Evolutionary conservation across 2,113 vertebrate genomes (phyloP), one percentile per base, ranked within the genome.

Genomic region (Heteronetta atricapilla): DNA sequence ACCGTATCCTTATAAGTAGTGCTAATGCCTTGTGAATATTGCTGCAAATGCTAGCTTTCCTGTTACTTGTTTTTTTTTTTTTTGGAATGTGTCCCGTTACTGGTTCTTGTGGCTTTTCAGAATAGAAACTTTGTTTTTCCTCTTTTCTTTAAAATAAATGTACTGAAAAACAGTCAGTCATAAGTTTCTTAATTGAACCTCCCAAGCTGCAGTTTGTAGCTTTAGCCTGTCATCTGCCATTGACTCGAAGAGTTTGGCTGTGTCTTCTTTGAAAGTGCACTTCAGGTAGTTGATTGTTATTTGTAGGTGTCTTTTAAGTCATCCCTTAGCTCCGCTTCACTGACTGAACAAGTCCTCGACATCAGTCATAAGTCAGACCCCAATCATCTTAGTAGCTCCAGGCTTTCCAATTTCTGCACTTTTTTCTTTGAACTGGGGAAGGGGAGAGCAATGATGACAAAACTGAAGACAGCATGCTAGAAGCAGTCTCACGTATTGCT

Each of bases 1-100:
- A 7, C 5, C 9, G 18, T 34, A 16, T 67, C 8, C 13, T 44
- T 55, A 48, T 34, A 48, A 53, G 25, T 38, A 33, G 7, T 55
- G 52, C 8, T 58, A 13, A 10, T 63, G 23, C 42, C 8, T 0
- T 20, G 3, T 21, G 6, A 26, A 0, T 8, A 1, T 28, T 13
- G 4, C 21, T n/a, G 7, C 7, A 28, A 63, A 38, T 22, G 22
- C 18, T 34, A 5, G 3, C 5, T 3, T 76, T 68, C 5, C 1
- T 52, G 22, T 46, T 46, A 44, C 44, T 44, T 44, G 7, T 46
- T 46, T 4, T 46, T 46, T 19, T 0, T 63, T 21, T 29, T 14
- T 59, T 60, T 48, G 44, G n/a, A 40, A 67, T 14, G 9, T 58
- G 29, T 63, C 22, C 11, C 2, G 0, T 17, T 50, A 79, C 34